Evolutionary conservation across 2,797 vertebrate genomes (phyloP).

Genomic region (Falco peregrinus): DNA sequence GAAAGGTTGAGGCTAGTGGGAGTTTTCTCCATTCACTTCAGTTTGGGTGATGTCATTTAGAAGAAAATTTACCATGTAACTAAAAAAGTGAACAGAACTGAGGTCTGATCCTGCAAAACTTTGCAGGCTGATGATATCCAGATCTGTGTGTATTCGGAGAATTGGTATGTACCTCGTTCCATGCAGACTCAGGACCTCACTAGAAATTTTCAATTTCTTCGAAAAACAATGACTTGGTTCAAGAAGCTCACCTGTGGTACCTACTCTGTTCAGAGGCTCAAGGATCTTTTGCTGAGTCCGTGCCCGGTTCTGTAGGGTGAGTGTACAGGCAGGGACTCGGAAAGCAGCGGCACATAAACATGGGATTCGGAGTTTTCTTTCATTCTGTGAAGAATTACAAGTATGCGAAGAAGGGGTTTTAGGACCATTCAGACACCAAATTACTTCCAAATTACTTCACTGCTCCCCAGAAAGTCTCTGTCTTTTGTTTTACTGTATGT

Average conservation of each 20-base stretch:
- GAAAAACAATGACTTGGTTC: neutral
- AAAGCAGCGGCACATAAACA: fast-evolving
- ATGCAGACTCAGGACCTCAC: neutral
- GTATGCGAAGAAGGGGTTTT: neutral
- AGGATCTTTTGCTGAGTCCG: neutral
- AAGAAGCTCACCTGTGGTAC: neutral
- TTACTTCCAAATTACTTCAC: neutral
- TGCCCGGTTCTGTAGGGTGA: neutral
- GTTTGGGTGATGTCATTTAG: conserved; percentile 13
- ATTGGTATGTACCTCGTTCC: neutral
- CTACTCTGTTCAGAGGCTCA: neutral
- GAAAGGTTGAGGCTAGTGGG: neutral
- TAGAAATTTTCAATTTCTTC: neutral
- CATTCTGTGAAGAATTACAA: neutral
- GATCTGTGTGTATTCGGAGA: neutral
- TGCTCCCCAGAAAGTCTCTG: neutral
- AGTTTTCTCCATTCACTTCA: neutral
- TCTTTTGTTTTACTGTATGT: neutral
- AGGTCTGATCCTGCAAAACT: neutral
- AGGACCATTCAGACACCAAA: neutral
- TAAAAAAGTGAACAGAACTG: neutral
- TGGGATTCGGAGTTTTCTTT: neutral
- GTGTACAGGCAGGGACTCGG: fast-evolving
- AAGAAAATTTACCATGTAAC: neutral
- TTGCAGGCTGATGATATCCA: neutral